Percentiles rank a stretch among this genome's conserved stretches.
Evolutionary conservation across 1,140 invertebrate genomes (phyloP).

Genomic region (Scaptodrosophila lebanonensis): DNA sequence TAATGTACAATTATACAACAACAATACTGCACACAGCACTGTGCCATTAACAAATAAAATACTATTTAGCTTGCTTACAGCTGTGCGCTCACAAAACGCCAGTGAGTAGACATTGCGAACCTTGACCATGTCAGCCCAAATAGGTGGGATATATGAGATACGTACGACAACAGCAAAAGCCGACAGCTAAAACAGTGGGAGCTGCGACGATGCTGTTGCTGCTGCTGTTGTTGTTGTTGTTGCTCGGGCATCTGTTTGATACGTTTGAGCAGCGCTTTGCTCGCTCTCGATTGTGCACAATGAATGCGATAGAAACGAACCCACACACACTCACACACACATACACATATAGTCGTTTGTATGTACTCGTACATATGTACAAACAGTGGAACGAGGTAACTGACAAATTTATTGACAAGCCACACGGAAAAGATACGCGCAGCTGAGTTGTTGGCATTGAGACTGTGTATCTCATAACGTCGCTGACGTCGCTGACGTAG

Average conservation of each 20-base stretch:
- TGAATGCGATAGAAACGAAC: conserved; percentile 35
- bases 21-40: too few relatives aligned
- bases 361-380: too few relatives aligned
- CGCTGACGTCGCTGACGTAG: too few relatives aligned
- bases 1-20: too few relatives aligned
- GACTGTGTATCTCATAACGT: conserved; percentile 21
- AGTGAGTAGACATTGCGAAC: too few relatives aligned
- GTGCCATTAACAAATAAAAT: too few relatives aligned
- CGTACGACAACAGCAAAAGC: conserved; percentile 24
- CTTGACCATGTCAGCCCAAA: too few relatives aligned
- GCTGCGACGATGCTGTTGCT: conserved; percentile 47
- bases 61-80: too few relatives aligned
- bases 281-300: conserved; percentile 17
- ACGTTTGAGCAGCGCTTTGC: conserved; percentile 31
- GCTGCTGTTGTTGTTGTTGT: conserved; percentile 6
- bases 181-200: too few relatives aligned
- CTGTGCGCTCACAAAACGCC: too few relatives aligned
- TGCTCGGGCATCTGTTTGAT: conserved; percentile 43
- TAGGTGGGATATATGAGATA: conserved; percentile 21
- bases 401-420: conserved; percentile 66
- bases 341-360: conserved; percentile 5
- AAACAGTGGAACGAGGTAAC: conserved; percentile 18
- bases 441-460: conserved; percentile 70
- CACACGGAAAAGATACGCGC: conserved; percentile 68
- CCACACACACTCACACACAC: conserved; percentile 20